Conservation (phyloP, 2,113 vertebrate species). For the Hipposideros armiger region DNA sequence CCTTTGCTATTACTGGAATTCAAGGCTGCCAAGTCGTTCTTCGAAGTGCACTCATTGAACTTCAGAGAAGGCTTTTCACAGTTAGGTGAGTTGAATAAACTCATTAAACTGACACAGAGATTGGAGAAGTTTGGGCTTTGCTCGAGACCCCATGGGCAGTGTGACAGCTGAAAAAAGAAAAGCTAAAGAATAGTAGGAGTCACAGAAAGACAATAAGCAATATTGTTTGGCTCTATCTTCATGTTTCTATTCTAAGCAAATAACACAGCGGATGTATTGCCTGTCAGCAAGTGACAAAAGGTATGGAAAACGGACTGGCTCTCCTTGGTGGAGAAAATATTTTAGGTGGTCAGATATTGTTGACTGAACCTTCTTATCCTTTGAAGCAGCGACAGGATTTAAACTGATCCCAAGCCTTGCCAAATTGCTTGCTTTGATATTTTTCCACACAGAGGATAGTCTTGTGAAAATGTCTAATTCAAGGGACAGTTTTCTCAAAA, state of each 20-base stretch:
- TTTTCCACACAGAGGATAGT: constrained; percentile 33
- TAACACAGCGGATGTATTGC: not conserved
- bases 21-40: constrained; percentile 44
- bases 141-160: not conserved
- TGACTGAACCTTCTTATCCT: not conserved
- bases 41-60: not conserved
- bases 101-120: not conserved
- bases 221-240: not conserved
- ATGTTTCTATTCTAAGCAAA: constrained; percentile 41
- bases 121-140: not conserved
- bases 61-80: constrained; percentile 4
- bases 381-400: not conserved
- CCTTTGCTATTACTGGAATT: constrained; percentile 29
- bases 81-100: not conserved
- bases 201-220: not conserved
- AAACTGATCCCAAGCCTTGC: not conserved
- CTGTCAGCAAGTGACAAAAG: not conserved
- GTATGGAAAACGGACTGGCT: not conserved
- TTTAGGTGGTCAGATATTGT: not conserved
- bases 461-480: constrained; percentile 42
- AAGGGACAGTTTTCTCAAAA: not conserved
- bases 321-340: constrained; percentile 3
- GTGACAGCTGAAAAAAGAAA: not conserved
- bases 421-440: not conserved
- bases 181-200: not conserved